Conservation (phyloP, 2,113 vertebrate species). For the Plotosus lineatus region DNA sequence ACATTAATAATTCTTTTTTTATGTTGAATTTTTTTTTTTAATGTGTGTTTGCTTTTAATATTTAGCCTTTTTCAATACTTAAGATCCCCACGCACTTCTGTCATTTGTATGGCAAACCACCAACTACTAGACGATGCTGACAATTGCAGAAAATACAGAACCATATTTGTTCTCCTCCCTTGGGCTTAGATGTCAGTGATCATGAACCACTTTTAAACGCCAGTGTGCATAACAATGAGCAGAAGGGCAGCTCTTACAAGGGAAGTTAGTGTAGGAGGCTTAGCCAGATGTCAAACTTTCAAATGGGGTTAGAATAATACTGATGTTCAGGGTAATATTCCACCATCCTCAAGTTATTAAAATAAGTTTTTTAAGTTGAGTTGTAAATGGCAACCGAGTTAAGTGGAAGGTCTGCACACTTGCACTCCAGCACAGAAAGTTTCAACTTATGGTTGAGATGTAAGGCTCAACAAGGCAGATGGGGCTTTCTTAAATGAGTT, state of each 20-base stretch:
- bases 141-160: slow-evolving; percentile 15
- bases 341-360: slow-evolving; percentile 23
- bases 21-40: slow-evolving; percentile 3
- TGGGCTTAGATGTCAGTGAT: slow-evolving; percentile 43
- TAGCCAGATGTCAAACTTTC: slow-evolving; percentile 29
- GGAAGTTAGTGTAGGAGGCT: slow-evolving; percentile 28
- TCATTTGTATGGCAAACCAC: background rate
- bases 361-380: slow-evolving; percentile 24
- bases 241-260: slow-evolving; percentile 24
- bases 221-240: background rate
- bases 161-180: slow-evolving; percentile 29
- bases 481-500: slow-evolving; percentile 59
- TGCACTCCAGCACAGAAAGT: slow-evolving; percentile 46
- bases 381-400: slow-evolving; percentile 36
- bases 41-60: background rate
- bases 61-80: background rate
- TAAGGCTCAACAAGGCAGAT: slow-evolving; percentile 58
- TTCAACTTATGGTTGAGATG: slow-evolving; percentile 50
- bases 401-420: slow-evolving; percentile 42
- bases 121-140: background rate
- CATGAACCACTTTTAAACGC: slow-evolving; percentile 2
- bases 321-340: slow-evolving; percentile 32
- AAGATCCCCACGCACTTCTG: slow-evolving; percentile 25
- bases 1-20: background rate
- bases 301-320: slow-evolving; percentile 24